Conservation (phyloP, 2,113 vertebrate species). For the Electrona antarctica region DNA sequence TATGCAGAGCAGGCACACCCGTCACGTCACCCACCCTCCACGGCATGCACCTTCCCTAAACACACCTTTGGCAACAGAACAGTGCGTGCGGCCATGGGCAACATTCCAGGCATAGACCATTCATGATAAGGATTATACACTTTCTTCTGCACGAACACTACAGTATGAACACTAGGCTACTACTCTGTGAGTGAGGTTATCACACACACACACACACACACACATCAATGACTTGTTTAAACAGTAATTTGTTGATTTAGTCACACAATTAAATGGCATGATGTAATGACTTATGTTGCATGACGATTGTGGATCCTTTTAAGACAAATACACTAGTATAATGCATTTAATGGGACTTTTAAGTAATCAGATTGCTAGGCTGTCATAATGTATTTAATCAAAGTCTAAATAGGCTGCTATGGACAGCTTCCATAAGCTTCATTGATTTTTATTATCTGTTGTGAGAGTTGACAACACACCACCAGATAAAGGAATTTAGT, state of each 20-base stretch:
- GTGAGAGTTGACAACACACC: background rate
- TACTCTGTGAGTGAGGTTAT: background rate
- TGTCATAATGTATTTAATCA: too few species aligned
- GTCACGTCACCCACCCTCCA: slow-evolving; percentile 31
- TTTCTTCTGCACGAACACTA: background rate
- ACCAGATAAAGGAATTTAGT: too few species aligned
- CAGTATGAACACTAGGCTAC: background rate
- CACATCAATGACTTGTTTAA: background rate
- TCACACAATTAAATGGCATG: background rate
- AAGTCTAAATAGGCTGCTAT: too few species aligned
- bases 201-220: background rate
- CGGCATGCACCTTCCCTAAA: slow-evolving; percentile 72
- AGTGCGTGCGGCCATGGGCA: slow-evolving; percentile 20
- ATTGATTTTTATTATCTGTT: too few species aligned
- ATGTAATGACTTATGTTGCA: background rate
- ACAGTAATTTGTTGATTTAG: background rate
- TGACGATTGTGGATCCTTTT: background rate
- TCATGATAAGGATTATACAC: slow-evolving; percentile 25
- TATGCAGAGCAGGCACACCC: background rate
- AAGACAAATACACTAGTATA: background rate
- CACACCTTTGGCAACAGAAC: slow-evolving; percentile 62
- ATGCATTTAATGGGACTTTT: too few species aligned
- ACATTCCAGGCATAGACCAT: slow-evolving; percentile 39
- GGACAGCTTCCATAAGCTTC: background rate
- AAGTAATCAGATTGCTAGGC: too few species aligned